Percentiles rank a stretch among this genome's conserved stretches.
Conservation (phyloP, 2,797 vertebrate species). For the Strix occidentalis region DNA sequence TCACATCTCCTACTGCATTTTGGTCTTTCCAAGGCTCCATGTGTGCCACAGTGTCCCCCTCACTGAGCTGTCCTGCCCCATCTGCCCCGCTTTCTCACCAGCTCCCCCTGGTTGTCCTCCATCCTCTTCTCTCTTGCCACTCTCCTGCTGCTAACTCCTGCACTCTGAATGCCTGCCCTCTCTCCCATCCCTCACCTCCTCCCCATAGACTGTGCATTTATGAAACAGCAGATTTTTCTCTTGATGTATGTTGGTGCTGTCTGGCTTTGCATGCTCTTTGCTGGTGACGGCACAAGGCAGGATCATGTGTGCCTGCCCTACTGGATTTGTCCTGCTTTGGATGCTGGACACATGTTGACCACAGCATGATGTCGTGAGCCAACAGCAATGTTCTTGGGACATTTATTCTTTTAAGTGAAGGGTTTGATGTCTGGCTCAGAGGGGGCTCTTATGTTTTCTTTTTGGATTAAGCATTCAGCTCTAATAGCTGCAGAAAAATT, state of each 20-base stretch:
- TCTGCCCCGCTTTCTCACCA: neutral
- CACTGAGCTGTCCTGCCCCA: neutral
- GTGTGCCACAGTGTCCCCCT: neutral
- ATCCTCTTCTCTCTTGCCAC: neutral
- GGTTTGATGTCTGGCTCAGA: neutral
- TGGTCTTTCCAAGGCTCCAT: neutral
- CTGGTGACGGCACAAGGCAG: neutral
- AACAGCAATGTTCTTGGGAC: neutral
- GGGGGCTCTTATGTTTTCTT: neutral
- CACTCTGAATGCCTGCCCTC: neutral
- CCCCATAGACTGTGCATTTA: neutral
- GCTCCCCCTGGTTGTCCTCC: neutral
- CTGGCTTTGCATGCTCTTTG: neutral
- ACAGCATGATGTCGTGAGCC: neutral
- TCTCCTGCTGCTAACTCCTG: neutral
- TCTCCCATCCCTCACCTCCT: neutral
- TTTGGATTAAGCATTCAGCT: neutral
- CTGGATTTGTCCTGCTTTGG: fast-evolving
- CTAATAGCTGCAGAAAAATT: constrained; percentile 1
- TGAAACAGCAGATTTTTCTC: neutral
- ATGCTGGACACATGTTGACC: neutral
- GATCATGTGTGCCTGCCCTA: neutral
- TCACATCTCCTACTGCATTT: neutral
- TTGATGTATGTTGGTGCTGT: fast-evolving
- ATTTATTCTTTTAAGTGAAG: neutral